A percentile compares a stretch with the other conserved stretches of the same genome.
Conservation (phyloP, 2,797 vertebrate species). For the Rhinophrynus dorsalis region DNA sequence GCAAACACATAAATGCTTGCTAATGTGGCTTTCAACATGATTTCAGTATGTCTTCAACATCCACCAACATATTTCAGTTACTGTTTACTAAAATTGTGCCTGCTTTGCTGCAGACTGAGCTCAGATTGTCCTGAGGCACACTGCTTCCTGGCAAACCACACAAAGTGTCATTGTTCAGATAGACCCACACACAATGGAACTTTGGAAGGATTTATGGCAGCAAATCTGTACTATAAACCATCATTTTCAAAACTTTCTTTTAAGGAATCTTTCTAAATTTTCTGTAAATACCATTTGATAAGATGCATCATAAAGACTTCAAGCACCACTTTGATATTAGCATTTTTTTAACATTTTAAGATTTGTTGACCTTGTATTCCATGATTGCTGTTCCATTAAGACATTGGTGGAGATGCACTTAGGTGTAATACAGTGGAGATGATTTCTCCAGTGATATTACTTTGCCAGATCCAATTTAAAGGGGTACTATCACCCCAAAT, state of each 20-base stretch:
- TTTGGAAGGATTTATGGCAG: not conserved
- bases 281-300: too few species aligned
- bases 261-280: not conserved
- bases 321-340: too few species aligned
- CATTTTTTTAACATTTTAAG: not conserved
- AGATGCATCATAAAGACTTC: too few species aligned
- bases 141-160: not conserved
- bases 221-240: not conserved
- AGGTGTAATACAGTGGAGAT: too few species aligned
- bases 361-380: too few species aligned
- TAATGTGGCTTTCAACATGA: not conserved
- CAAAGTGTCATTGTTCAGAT: slow-evolving; percentile 31
- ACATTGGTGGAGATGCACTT: too few species aligned
- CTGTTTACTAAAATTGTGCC: slow-evolving; percentile 3
- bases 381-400: too few species aligned
- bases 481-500: too few species aligned
- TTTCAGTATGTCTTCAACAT: not conserved
- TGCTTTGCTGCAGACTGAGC: not conserved
- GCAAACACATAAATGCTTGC: not conserved
- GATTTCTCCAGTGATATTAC: too few species aligned
- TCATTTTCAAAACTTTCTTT: not conserved
- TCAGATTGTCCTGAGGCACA: not conserved
- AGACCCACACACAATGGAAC: slow-evolving; percentile 29
- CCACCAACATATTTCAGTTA: not conserved
- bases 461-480: too few species aligned